Base-by-base conservation (phyloP, 2,888 invertebrate species). In the Thymelicus sylvestris region DNA sequence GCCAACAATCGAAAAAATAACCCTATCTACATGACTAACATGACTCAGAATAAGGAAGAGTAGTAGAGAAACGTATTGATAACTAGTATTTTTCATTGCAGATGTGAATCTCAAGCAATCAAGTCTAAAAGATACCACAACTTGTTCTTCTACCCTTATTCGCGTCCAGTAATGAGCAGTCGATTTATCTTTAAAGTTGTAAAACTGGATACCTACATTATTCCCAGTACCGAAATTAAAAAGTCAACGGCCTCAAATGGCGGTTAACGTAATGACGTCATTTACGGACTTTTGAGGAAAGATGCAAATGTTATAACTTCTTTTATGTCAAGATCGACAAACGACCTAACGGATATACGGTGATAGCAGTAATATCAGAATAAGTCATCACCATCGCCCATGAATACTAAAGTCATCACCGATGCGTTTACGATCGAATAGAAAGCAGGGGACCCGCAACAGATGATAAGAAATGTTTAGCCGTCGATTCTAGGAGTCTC, bases 201-300 rank as follows among this genome's bases (percentile, higher is more conserved):
- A 57, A 69, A 69, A 69, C 68, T 69, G 68, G 63, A 64, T 69
- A 63, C 47, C 48, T 63, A 63, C 47, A 57, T 63, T 52, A 69
- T 63, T 69, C 63, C 47, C 55, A 39, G 67, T 68, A 68, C 39
- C 62, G 61, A 68, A 68, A 62, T 62, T 62, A 68, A 63, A 68
- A 60, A 66, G 75, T 74, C 75, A 74, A 66, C 66, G 75, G 67
- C 74, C 75, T 74, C 70, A 60, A 68, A 55, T 71, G 63, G 67
- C 64, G 52, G 64, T 57, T 64, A 68, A 48, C 19, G n/a, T 67
- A 61, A 60, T 38, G 41, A 65, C 47, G 8, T 38, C 39, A 60
- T 31, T 66, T 31, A 59, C 47, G 47, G n/a, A 59, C 47, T 13
- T 57, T 31, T 59, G 55, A 15, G 24, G 52, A 52, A 63, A 63